Conservation (phyloP, 2,888 invertebrate species). For the Mythimna lalbum region DNA sequence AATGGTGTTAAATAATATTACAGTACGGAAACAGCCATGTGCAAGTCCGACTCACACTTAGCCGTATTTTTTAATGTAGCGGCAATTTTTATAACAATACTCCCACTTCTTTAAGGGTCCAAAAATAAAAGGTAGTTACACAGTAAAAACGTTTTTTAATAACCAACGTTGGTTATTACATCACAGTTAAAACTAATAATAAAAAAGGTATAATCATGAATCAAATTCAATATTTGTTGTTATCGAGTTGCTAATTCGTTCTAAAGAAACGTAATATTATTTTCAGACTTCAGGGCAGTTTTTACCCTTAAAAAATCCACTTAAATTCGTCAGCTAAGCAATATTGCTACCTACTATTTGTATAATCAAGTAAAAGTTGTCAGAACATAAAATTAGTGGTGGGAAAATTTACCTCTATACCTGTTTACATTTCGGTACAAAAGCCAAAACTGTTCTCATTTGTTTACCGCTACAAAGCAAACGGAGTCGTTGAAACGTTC, state of each 20-base stretch:
- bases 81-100: too few species aligned
- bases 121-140: too few species aligned
- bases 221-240: too few species aligned
- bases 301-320: neutral
- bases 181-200: too few species aligned
- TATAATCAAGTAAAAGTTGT: neutral
- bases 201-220: neutral
- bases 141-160: too few species aligned
- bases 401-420: slow-evolving; percentile 31
- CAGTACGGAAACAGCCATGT: too few species aligned
- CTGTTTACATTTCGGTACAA: slow-evolving; percentile 30
- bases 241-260: too few species aligned
- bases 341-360: neutral
- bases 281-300: neutral
- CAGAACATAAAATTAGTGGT: slow-evolving; percentile 22
- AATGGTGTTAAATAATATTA: too few species aligned
- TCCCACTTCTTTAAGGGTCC: too few species aligned
- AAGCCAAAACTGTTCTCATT: slow-evolving; percentile 46
- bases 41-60: too few species aligned
- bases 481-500: slow-evolving; percentile 10
- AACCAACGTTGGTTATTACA: too few species aligned
- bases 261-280: neutral
- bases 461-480: slow-evolving; percentile 43
- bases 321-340: neutral
- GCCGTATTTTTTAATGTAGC: too few species aligned